Base-by-base conservation (phyloP, 2,888 invertebrate species). In the Thecophora atra region DNA sequence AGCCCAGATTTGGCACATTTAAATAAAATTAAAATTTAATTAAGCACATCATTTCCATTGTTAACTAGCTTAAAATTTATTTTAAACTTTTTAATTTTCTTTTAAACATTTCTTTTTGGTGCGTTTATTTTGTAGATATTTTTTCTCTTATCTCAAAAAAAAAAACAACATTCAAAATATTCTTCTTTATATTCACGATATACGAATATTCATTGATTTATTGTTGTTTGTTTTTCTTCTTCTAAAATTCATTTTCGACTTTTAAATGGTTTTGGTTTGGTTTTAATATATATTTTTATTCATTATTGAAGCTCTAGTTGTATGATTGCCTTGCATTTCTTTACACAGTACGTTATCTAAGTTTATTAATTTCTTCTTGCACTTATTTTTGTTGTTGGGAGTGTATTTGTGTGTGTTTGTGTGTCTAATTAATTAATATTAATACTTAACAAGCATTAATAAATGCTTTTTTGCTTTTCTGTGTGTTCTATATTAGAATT, bases 251-350 rank as follows among this genome's bases (percentile, higher is more conserved):
- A 11, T 6, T 37, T 37, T 37, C 11, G 37, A n/a, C n/a, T n/a
- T 79, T 79, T 74, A 71, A 51, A 78, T 26, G 66, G 70, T 74
- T 76, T 78, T 76, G 76, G 72, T 74, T 80, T 69, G 3, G 26
- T 60, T 54, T 24, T 37, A 26, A 62, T 65, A 60, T 52, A 24
- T 24, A 44, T 52, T 44, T 21, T 68, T 19, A 78, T 78, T 75
- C 74, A 65, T 78, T 76, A 73, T 77, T 83, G 84, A 85, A 85
- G 85, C 84, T 85, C 85, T 85, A 85, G 83, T 83, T 83, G 79
- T 83, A 85, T 85, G 85, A 85, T 85, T 85, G 85, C 85, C 85
- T 83, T 85, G 85, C 85, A 85, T 83, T 83, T 83, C 81, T 84
- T 82, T 82, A 82, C 79, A 77, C 79, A 77, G 71, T 76, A 81